phyloP scores from a whole-genome alignment of 2,113 vertebrate genomes.

The human region DNA sequence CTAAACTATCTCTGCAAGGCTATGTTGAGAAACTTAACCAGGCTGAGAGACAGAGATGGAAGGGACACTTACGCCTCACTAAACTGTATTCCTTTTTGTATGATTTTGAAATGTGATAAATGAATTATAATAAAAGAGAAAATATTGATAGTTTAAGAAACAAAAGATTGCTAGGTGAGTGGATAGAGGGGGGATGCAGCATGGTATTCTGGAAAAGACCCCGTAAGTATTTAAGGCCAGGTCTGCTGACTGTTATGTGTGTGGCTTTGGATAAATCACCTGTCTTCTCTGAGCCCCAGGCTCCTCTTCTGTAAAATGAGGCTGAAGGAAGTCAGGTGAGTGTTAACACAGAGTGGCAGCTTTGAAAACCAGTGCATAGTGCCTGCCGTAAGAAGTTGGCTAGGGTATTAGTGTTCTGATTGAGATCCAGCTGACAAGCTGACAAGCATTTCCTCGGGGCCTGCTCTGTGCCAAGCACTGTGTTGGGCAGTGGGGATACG shows the following conservation, averaged over 20 bases:
- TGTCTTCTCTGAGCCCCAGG: slow-evolving; percentile 18
- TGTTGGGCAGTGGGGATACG: background rate
- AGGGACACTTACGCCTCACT: slow-evolving; percentile 30
- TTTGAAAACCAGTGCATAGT: slow-evolving; percentile 3
- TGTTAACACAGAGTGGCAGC: background rate
- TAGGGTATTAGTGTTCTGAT: background rate
- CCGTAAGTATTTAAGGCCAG: background rate
- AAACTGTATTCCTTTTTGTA: slow-evolving; percentile 5
- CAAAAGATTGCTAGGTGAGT: background rate
- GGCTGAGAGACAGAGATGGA: background rate
- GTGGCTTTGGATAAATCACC: background rate
- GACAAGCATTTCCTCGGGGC: background rate
- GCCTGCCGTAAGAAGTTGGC: background rate
- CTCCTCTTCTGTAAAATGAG: slow-evolving; percentile 22
- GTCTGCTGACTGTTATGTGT: background rate
- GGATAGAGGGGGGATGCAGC: background rate
- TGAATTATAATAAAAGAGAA: slow-evolving; percentile 59
- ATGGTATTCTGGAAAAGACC: background rate
- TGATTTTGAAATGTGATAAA: slow-evolving; percentile 50
- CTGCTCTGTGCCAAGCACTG: background rate
- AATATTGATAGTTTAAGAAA: slow-evolving; percentile 29
- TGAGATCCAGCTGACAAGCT: slow-evolving; percentile 16
- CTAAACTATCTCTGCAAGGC: background rate
- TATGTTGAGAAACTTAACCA: slow-evolving; percentile 3
- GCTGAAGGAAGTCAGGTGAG: slow-evolving; percentile 4